Evolutionary conservation across 2,113 vertebrate genomes (phyloP), one percentile per base, ranked within the genome.

Genomic region (Gambusia holbrooki): DNA sequence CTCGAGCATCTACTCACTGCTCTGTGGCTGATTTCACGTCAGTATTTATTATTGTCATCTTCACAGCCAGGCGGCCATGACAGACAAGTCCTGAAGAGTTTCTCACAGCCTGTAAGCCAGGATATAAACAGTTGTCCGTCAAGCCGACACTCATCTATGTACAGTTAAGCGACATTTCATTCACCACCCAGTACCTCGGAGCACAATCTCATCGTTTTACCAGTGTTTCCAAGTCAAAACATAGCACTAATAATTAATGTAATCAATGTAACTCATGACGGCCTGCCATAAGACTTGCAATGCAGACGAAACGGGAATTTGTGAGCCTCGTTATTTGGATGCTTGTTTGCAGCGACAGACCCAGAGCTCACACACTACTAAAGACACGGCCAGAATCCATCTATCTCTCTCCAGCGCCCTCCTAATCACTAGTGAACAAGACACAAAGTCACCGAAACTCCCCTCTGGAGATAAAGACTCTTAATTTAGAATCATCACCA

Each of bases 41-140:
- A 76, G 22, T 51, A 64, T 78, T 80, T 81, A 80, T 89, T 67
- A 79, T 63, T 80, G 73, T 84, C 81, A 42, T 68, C 79, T 65
- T 73, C 62, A 60, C 60, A 61, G n/a, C 30, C 66, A 29, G 33
- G 68, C 28, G 25, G 28, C 15, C 45, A 76, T 71, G 74, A 70
- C 22, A 33, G 71, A 51, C 54, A 3, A 6, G 4, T 62, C 29
- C 14, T 11, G 30, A 82, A 42, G 13, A 14, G 33, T 48, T 30
- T 74, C 40, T 35, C 62, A 15, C 51, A 29, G 4, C 19, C 17
- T 33, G 22, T 6, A 22, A 67, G 54, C 14, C 29, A 69, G 27
- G 4, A 62, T 60, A 51, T 35, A 62, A 71, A 75, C 54, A 64
- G 17, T 0, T 17, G 30, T 40, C 2, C 25, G 8, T 35, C 25